Evolutionary conservation across 2,797 vertebrate species (phyloP).

Genomic region (Aeoliscus strigatus): DNA sequence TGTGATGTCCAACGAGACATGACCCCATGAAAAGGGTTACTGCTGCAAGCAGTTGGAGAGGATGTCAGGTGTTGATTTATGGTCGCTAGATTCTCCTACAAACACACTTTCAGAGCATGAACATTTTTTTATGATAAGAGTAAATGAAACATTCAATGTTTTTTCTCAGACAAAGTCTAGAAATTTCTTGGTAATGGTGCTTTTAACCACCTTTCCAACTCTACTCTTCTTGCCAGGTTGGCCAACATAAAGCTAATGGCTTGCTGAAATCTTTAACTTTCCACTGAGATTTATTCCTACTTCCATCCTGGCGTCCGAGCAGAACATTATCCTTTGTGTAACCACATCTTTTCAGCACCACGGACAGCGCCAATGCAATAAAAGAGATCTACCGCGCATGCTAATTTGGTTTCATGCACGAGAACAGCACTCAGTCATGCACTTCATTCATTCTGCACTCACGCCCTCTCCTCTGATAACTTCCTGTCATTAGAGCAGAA

Average conservation of each 20-base stretch:
- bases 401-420: constrained; percentile 51
- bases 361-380: constrained; percentile 55
- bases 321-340: constrained; percentile 60
- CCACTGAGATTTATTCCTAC: constrained; percentile 52
- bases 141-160: too few relatives aligned
- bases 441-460: constrained; percentile 32
- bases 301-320: constrained; percentile 39
- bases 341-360: constrained; percentile 61
- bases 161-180: too few relatives aligned
- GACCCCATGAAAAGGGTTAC: too few relatives aligned
- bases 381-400: constrained; percentile 53
- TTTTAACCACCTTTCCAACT: constrained; percentile 30
- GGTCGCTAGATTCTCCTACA: too few relatives aligned
- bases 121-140: too few relatives aligned
- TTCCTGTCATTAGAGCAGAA: constrained; percentile 45
- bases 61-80: too few relatives aligned
- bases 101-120: too few relatives aligned
- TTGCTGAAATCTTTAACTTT: constrained; percentile 56
- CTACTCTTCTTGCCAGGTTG: constrained; percentile 39
- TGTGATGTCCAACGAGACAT: too few relatives aligned
- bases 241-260: constrained; percentile 50
- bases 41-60: too few relatives aligned
- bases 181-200: constrained; percentile 31
- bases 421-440: constrained; percentile 44
- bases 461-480: constrained; percentile 33